Base-by-base conservation (phyloP, 2,797 vertebrate genomes). In the Characodon lateralis region DNA sequence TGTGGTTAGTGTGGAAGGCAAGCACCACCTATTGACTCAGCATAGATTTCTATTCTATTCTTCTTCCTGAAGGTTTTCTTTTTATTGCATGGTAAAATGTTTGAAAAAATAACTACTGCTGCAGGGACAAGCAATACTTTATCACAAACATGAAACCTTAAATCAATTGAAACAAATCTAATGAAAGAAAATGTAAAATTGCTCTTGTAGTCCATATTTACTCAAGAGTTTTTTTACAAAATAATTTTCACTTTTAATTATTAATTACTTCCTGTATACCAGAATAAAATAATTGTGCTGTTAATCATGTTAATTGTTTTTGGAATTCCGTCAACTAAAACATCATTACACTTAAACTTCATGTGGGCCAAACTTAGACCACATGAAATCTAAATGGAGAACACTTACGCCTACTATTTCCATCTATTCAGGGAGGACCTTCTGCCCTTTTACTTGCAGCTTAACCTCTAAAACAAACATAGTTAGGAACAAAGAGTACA, bases 401-500 rank as follows among this genome's bases (percentile, higher is more conserved):
- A 55, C 50, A 51, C 16, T 35, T 50, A 4, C 24, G 50, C 28
- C 55, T 50, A 48, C 55, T 61, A n/a, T 24, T 28, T 41, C 28
- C 10, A 72, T 74, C 18, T 20, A 59, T 61, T 65, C 8, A 79
- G 46, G 55, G 6, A 13, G 26, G 51, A 72, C 74, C 70, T 73
- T 39, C 31, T 74, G 56, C 8, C 73, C 68, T 53, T 70, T 76
- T 59, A 72, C 65, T 51, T 65, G 51, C 48, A 74, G 26, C 75
- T 79, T 69, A 65, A 78, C 79, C 56, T 77, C 39, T 73, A 51
- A 73, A 76, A 71, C 73, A 73, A 83, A 88, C 74, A 78, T 24
- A 73, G 79, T 78, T 81, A 71, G 69, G 75, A 18, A 18, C 69
- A 3, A 20, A 0, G 24, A 78, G 74, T 59, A 59, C 78, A 76